Conservation (phyloP, 2,888 invertebrate genomes). For the Noctua janthina region DNA sequence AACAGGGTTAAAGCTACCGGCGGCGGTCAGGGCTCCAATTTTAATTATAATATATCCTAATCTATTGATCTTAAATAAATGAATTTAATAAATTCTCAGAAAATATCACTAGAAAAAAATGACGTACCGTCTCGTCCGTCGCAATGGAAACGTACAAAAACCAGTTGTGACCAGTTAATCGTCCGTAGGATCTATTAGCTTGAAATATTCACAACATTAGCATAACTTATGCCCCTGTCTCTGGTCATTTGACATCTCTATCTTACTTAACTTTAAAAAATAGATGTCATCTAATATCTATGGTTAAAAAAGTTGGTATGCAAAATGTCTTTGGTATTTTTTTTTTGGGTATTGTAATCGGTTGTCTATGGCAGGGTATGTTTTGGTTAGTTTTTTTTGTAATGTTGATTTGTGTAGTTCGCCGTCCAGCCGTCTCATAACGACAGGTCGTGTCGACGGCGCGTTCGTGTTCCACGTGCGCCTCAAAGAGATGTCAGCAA, state of each 20-base stretch:
- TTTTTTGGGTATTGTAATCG: constrained; percentile 29
- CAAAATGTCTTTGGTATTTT: constrained; percentile 36
- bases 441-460: too few species aligned
- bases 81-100: too few species aligned
- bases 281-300: constrained; percentile 49
- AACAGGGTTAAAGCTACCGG: too few species aligned
- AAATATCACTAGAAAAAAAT: neutral
- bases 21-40: too few species aligned
- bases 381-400: neutral
- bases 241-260: constrained; percentile 76
- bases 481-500: too few species aligned
- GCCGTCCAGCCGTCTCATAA: too few species aligned
- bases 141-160: constrained; percentile 60
- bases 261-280: constrained; percentile 68
- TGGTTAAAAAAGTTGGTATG: constrained; percentile 48
- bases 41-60: too few species aligned
- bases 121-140: constrained; percentile 35
- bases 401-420: neutral
- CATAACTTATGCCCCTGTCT: constrained; percentile 79
- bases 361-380: constrained; percentile 17
- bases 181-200: constrained; percentile 79
- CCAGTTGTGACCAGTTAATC: constrained; percentile 73
- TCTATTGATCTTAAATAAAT: too few species aligned
- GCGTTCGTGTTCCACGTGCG: too few species aligned
- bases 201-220: constrained; percentile 85